A percentile compares a stretch with the other conserved stretches of the same genome.
Conservation (phyloP, 1,140 invertebrate genomes). For the Helicoverpa armigera region DNA sequence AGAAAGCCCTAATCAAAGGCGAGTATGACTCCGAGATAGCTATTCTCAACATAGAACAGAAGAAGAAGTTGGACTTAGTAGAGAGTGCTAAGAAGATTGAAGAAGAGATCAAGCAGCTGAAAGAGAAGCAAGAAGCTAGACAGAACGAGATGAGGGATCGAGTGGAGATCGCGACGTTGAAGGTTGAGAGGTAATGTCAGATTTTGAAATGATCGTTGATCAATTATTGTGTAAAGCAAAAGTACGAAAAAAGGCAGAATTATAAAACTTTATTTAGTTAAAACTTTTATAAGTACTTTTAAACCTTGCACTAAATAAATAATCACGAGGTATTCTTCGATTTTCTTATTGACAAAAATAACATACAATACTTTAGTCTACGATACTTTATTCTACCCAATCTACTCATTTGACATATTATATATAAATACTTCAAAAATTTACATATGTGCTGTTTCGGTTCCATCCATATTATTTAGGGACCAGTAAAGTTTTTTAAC, state of each 20-base stretch:
- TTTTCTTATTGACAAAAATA: no score
- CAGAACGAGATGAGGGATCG: conserved; percentile 88
- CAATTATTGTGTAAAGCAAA: no score
- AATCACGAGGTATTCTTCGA: no score
- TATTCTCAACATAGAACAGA: conserved; percentile 91
- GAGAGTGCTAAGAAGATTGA: conserved; percentile 87
- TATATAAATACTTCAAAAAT: no score
- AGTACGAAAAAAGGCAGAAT: no score
- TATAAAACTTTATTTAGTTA: no score
- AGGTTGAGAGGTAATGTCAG: conserved; percentile 74
- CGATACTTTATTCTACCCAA: no score
- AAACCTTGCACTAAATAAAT: no score
- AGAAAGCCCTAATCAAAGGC: conserved; percentile 93
- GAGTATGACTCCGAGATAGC: conserved; percentile 93
- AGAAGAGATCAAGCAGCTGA: conserved; percentile 84
- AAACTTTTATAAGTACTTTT: no score
- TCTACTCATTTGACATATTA: no score
- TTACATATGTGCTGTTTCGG: no score
- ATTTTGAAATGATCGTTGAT: neutral
- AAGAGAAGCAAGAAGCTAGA: conserved; percentile 85
- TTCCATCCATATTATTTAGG: neutral
- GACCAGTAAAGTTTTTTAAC: neutral
- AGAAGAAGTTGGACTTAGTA: conserved; percentile 89
- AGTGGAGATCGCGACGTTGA: conserved; percentile 85
- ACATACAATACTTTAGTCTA: no score